Evolutionary conservation across 2,113 vertebrate genomes (phyloP), one percentile per base, ranked within the genome.

Genomic region (Cariama cristata): DNA sequence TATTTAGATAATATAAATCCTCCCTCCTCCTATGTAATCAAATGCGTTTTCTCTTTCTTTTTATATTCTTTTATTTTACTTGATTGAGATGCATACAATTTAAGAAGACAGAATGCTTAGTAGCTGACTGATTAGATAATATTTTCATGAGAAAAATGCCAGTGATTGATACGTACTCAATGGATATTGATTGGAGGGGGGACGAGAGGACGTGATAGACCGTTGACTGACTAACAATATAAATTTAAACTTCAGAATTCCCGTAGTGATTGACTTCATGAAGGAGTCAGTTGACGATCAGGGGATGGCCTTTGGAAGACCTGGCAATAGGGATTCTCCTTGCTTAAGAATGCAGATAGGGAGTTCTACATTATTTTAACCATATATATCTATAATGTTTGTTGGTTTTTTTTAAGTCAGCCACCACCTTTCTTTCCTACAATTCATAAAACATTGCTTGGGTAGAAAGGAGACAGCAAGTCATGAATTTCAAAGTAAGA

Each of bases 121-220:
- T 40, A 58, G 19, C 52, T 93, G 60, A 71, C 56, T 44, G 13
- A 21, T 74, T 84, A 68, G 56, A 26, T 89, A 71, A 35, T 87
- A 84, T 55, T 79, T 94, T 85, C 12, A 20, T 8, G 8, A 84
- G 44, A 75, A 88, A 91, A 82, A 60, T 75, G 18, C 13, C 15
- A 11, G 20, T 77, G 40, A 77, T 56, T 77, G 35, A 42, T 84
- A 35, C 3, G 49, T 75, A 40, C 15, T 71, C 52, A 59, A 6
- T 68, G 21, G 49, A 28, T 90, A 75, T 66, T 64, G 52, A 68
- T 64, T 55, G n/a, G 53, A 71, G 8, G 22, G 9, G 4, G 6
- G 10, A 13, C 0, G 1, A 24, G 13, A 72, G 0, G 3, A 68
- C 11, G 11, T 0, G 10, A 4, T 23, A 73, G 49, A 33, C 27